These are phyloP conservation scores for Pseudotriccus pelzelni DNA, from an alignment of 2,797 vertebrate species.

Conservation along the genomic window DNA sequence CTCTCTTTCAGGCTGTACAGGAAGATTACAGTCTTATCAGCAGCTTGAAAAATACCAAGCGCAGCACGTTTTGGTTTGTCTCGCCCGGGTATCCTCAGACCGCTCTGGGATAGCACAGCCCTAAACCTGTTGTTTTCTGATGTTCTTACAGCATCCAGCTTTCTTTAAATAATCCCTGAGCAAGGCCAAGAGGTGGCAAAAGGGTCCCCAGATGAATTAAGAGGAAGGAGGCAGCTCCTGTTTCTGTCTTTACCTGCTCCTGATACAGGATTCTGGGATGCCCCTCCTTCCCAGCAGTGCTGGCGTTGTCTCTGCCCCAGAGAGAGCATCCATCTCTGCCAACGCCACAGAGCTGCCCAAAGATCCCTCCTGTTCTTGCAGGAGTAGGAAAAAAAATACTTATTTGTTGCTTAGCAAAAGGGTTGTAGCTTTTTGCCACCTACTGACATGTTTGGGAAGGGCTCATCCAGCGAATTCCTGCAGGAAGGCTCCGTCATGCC, in stretches of 20 bases:
- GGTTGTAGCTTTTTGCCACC: slow-evolving; percentile 66
- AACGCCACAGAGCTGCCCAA: not conserved
- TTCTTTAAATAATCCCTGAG: not conserved
- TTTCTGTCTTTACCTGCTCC: not conserved
- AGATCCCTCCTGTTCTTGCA: not conserved
- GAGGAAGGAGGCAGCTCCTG: not conserved
- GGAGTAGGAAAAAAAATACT: not conserved
- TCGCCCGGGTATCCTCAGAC: not conserved
- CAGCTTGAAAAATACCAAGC: not conserved
- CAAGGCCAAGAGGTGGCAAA: not conserved
- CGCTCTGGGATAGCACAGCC: rapidly evolving
- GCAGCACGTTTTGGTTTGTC: not conserved
- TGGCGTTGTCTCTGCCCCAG: not conserved
- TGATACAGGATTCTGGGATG: not conserved
- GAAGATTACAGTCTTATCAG: slow-evolving; percentile 8
- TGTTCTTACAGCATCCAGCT: not conserved
- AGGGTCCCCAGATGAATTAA: not conserved
- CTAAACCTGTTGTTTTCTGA: not conserved
- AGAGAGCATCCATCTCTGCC: not conserved
- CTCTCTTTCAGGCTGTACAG: not conserved
- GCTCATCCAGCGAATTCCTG: not conserved
- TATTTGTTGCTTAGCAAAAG: not conserved
- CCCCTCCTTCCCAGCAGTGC: not conserved
- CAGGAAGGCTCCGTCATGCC: not conserved
- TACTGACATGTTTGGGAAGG: slow-evolving; percentile 53